These are phyloP conservation scores for Mandrillus leucophaeus DNA, from an alignment of 2,113 vertebrate genomes.

Conservation along the genomic window DNA sequence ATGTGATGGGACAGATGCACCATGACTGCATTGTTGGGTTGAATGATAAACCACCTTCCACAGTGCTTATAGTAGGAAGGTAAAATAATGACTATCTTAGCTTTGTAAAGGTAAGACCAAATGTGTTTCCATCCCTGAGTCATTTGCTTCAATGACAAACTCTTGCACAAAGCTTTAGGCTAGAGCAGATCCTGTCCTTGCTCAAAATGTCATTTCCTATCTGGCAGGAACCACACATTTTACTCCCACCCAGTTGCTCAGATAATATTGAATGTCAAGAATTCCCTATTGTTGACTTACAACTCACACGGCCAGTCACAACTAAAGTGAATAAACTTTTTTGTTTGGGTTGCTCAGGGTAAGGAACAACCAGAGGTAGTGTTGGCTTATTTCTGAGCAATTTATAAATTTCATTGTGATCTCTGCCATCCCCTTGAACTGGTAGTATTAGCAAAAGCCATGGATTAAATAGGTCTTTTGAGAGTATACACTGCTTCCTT, in stretches of 20 bases:
- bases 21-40: not conserved
- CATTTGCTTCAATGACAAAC: not conserved
- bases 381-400: constrained; percentile 44
- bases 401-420: constrained; percentile 26
- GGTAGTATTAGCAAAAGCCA: not conserved
- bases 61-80: not conserved
- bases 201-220: constrained; percentile 59
- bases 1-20: not conserved
- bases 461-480: not conserved
- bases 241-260: not conserved
- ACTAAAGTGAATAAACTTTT: constrained; percentile 29
- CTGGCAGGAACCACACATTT: not conserved
- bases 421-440: not conserved
- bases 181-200: constrained; percentile 4
- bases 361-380: not conserved
- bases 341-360: constrained; percentile 14
- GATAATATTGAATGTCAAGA: constrained; percentile 58
- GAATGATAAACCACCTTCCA: not conserved
- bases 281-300: constrained; percentile 44
- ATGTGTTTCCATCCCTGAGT: not conserved
- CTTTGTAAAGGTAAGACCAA: not conserved
- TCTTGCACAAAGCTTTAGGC: not conserved
- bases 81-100: not conserved
- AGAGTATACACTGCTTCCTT: not conserved
- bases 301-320: constrained; percentile 46